phyloP scores from a whole-genome alignment of 1,140 invertebrate species.

The Cydia amplana region DNA sequence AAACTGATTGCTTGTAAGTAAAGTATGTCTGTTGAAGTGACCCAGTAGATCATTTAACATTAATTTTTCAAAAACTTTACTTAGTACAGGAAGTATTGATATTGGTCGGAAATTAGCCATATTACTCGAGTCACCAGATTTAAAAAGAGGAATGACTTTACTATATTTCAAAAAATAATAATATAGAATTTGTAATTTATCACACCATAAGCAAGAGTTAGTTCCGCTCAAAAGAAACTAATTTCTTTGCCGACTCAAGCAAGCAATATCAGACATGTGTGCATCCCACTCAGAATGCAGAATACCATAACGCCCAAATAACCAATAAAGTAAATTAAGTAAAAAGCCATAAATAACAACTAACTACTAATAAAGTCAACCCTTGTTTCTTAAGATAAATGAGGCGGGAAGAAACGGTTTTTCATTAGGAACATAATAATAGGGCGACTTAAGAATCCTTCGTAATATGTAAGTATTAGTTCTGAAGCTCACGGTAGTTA shows the following conservation, averaged over 20 bases:
- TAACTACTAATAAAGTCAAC: constrained; percentile 39
- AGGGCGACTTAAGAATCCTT: constrained; percentile 4
- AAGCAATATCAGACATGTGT: constrained; percentile 14
- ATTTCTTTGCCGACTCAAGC: constrained; percentile 22
- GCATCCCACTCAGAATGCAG: background rate
- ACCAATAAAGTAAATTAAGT: constrained; percentile 37
- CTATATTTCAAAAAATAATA: no score
- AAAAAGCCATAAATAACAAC: constrained; percentile 38
- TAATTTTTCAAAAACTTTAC: no score
- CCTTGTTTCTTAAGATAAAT: constrained; percentile 50
- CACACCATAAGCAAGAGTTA: constrained; percentile 7
- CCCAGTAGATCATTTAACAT: no score
- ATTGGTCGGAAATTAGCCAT: no score
- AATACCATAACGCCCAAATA: constrained; percentile 32
- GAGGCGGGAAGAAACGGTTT: constrained; percentile 38
- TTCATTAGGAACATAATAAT: constrained; percentile 32
- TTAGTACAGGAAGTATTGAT: no score
- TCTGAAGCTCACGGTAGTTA: background rate
- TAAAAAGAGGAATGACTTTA: no score
- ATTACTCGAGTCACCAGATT: no score
- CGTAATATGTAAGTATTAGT: background rate
- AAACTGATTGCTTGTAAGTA: no score
- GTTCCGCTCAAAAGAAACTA: constrained; percentile 22
- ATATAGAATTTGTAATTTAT: constrained; percentile 14
- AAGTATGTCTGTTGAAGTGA: no score